Evolutionary conservation across 1,140 invertebrate genomes (phyloP), one percentile per base, ranked within the genome.

Genomic region (Drosophila sechellia): DNA sequence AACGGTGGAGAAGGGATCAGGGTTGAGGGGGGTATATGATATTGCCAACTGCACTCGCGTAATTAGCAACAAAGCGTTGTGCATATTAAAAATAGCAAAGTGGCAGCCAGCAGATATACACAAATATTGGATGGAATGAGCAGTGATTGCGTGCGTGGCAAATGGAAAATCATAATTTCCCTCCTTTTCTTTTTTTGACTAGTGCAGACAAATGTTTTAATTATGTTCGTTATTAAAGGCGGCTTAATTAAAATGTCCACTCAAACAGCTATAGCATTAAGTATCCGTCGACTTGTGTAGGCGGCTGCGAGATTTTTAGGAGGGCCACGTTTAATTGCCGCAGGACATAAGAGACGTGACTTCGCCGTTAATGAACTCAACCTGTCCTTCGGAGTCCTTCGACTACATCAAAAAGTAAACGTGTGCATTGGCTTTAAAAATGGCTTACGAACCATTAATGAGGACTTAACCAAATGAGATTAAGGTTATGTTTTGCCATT

Each of bases 231-330:
- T 74, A 74, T 74, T 74, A 49, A 73, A 49, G 46, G 17, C 50
- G 22, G 42, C 71, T 74, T 74, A 74, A 74, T 74, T 74, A 74
- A 74, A 74, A 74, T 63, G 71, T 60, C 35, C 43, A 61, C 68
- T 54, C 25, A 5, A 37, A 53, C 20, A 39, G 22, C n/a, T 22
- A 54, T 2, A 2, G 39, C n/a, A 12, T 15, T 10, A 12, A 40
- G 20, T 3, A 40, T 0, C 5, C 17, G 15, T 11, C 8, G 8
- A n/a, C 22, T 20, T 42, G 17, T 3, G 39, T 17, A 17, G 56
- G 13, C 25, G 20, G 8, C 27, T 5, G 39, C 22, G 17, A n/a
- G 22, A 20, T 58, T 57, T 43, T 57, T 25, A 35, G 27, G 10
- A 40, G 10, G 37, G 34, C 20, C 50, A 48, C 31, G 17, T 74